Base-by-base conservation (phyloP, 2,797 vertebrate genomes). In the Myotis daubentonii region DNA sequence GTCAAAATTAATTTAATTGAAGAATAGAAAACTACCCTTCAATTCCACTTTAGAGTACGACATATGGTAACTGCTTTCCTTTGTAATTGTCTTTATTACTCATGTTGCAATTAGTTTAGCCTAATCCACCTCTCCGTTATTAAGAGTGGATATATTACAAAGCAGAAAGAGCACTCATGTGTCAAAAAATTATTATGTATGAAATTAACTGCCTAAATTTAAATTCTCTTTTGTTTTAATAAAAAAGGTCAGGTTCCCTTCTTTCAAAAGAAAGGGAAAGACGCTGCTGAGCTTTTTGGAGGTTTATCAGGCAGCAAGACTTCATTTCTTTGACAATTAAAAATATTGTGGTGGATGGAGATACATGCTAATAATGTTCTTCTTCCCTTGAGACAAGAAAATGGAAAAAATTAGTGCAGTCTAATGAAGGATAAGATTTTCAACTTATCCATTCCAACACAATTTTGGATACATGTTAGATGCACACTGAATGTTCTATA, bases 1-100 rank as follows among this genome's bases (percentile, higher is more conserved):
- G 53, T 91, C 95, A 94, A 96, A 95, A 88, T 80, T 84, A 93
- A 94, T 93, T 91, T 87, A 86, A 94, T 44, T 90, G 92, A 94
- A 94, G 51, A 92, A 82, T 33, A 71, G 36, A 66, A 95, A 94
- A 71, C 30, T 89, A 79, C 28, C 55, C 38, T 94, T 93, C 89
- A 78, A 74, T 78, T 96, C 53, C 22, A 91, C 60, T 93, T 89
- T 76, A 92, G 74, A 79, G 30, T 79, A 88, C 51, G 78, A 91
- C 96, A 90, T 38, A 47, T 49, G 33, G 62, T 76, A 78, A 57
- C 66, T 94, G 72, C 44, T 91, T 95, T 96, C 30, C 68, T 94
- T 87, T 92, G 55, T 82, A 93, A 95, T 95, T 93, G 38, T 84
- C 55, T 89, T 85, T 95, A 92, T 95, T 70, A 93, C 55, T 89